Conservation (phyloP, 2,888 invertebrate genomes). For the Cephus runcator region DNA sequence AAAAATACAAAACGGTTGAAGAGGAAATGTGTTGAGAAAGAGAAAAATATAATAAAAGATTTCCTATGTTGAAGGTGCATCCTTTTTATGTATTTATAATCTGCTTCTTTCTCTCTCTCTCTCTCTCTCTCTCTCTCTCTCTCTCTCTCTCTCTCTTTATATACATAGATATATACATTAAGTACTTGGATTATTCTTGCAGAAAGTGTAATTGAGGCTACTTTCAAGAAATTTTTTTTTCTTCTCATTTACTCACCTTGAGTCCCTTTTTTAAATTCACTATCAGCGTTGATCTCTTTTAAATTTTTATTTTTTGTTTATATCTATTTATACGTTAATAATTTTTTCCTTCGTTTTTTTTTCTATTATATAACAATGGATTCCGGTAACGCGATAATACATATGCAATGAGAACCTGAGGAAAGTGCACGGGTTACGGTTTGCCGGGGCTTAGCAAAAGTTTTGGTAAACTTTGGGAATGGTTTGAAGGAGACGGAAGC, state of each 20-base stretch:
- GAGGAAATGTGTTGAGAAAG: background rate
- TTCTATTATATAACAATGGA: background rate
- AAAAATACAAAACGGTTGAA: background rate
- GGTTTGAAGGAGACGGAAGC: background rate
- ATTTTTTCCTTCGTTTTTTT: no score
- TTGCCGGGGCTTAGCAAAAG: background rate
- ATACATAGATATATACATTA: background rate
- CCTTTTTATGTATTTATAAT: no score
- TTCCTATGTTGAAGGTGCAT: no score
- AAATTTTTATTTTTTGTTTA: no score
- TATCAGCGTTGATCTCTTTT: no score
- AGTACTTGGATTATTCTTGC: background rate
- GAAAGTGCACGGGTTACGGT: background rate
- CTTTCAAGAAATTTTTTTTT: background rate
- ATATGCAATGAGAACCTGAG: background rate
- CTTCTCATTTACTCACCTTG: no score
- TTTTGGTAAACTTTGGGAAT: background rate
- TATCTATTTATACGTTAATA: no score
- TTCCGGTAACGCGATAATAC: background rate
- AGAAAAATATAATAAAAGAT: no score
- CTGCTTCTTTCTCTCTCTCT: background rate
- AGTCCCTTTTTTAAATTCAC: no score
- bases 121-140: background rate
- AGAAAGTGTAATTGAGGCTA: background rate
- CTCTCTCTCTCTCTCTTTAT: background rate